Evolutionary conservation across 2,888 invertebrate genomes (phyloP), one percentile per base, ranked within the genome.

Genomic region (Pristionchus mayeri): DNA sequence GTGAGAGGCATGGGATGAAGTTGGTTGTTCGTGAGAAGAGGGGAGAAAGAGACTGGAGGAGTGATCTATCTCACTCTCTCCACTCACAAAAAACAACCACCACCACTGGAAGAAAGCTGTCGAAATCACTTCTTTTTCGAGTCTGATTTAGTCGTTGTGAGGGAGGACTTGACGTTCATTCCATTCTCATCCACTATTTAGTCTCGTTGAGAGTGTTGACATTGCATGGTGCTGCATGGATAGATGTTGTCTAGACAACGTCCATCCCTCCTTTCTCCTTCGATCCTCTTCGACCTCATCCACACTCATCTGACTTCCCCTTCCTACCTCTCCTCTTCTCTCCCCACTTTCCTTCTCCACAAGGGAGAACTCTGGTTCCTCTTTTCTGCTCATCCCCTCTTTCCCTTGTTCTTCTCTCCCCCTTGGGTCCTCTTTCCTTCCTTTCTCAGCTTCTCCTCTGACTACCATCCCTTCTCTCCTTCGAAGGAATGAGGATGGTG

Each of bases 341-440:
- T 27, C 13, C n/a, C n/a, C 71, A 40, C 9, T 27, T 21, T 71
- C 71, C 71, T 40, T 37, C 71, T 40, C 40, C 57, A 30, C 30
- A 60, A 24, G 57, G 16, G 57, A 60, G 57, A 60, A 60, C 57
- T 60, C 57, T 60, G 57, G 57, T 60, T 60, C 57, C 30, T 60
- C 57, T 60, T 30, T 27, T 24, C 30, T 57, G 13, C 57, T 60
- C 57, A 60, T 60, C 30, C 57, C 57, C 30, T 60, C 57, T 30
- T 60, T 60, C 57, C 54, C 21, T n/a, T 52, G 4, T n/a, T 11
- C 52, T 52, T 54, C 54, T 24, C 24, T 60, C 16, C 57, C 57
- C 57, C 57, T 60, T 30, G 57, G 57, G 57, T 60, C 57, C 27
- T 60, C 57, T 60, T 60, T 60, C 57, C 1, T 60, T 30, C 57